phyloP scores from a whole-genome alignment of 2,113 vertebrate genomes.

The Gnathonemus echidnorhynchus region DNA sequence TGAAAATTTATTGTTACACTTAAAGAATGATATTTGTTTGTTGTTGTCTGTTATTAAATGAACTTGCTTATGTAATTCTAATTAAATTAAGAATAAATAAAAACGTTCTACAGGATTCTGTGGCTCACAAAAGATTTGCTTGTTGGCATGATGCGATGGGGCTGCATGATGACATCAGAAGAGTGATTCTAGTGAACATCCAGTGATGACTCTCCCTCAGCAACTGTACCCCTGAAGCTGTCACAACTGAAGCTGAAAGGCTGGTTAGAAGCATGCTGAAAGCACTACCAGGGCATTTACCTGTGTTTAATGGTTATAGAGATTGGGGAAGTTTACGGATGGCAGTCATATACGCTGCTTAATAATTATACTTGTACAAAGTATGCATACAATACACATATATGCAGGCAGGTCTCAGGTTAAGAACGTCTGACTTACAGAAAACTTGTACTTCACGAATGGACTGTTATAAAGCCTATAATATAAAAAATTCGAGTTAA shows the following conservation, averaged over 20 bases:
- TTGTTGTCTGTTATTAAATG: not conserved
- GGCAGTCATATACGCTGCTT: not conserved
- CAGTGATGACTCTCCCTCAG: not conserved
- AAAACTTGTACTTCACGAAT: not conserved
- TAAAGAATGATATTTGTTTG: not conserved
- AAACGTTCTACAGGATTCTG: not conserved
- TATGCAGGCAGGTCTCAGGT: not conserved
- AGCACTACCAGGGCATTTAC: not conserved
- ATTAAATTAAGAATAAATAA: not conserved
- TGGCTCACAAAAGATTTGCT: not conserved
- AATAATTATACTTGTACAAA: not conserved
- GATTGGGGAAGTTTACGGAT: not conserved
- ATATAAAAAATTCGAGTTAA: not conserved
- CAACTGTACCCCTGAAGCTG: not conserved
- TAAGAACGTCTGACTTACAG: not conserved
- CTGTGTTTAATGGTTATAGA: not conserved
- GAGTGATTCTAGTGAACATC: not conserved
- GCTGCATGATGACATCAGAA: not conserved
- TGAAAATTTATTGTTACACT: not conserved
- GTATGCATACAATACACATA: not conserved
- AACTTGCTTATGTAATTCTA: not conserved
- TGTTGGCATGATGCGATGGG: not conserved
- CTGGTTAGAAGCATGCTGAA: not conserved
- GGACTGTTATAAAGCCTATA: not conserved
- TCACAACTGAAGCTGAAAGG: not conserved